Evolutionary conservation across 2,888 invertebrate species (phyloP), one percentile per base, ranked within the genome.

Genomic region (Agrotis ipsilon): DNA sequence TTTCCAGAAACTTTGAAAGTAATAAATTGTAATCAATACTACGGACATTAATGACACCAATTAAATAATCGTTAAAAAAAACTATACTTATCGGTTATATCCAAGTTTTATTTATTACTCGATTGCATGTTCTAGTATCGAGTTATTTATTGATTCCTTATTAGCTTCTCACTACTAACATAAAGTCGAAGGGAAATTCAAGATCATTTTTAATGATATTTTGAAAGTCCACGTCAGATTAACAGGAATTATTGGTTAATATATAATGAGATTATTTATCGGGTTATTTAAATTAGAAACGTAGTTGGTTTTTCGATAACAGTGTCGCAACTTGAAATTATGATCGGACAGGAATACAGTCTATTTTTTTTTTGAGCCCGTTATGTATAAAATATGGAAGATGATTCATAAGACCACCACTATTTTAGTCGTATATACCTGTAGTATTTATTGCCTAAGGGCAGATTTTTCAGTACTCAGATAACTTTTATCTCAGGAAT

Each of bases 11-110:
- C 66, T 54, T 79, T 80, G 63, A 77, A 58, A 80, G 76, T 76
- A 82, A 94, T 94, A 93, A 94, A 94, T 94, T 85, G 92, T 92
- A 92, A 93, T 93, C 91, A 92, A 92, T 91, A 90, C 86, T 70
- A 65, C 71, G 79, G 89, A 90, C 90, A 78, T 89, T 93, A 93
- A 93, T 92, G 91, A 90, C 86, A 88, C 86, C 93, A 92, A 94
- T 94, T 93, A 93, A 93, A 93, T 90, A 89, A 91, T 91, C 89
- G 86, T 93, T 90, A 91, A 92, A 90, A n/a, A 81, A 89, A 87
- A 72, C 83, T 86, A 87, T 90, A 83, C 75, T 86, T 87, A 88
- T 89, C 87, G 75, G 84, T 86, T 88, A 86, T 86, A 88, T 88
- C 84, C 82, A 82, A 82, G 72, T 70, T 87, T 89, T 85, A 92